Evolutionary conservation across 1,140 invertebrate species (phyloP).

Genomic region (Drosophila leontia): DNA sequence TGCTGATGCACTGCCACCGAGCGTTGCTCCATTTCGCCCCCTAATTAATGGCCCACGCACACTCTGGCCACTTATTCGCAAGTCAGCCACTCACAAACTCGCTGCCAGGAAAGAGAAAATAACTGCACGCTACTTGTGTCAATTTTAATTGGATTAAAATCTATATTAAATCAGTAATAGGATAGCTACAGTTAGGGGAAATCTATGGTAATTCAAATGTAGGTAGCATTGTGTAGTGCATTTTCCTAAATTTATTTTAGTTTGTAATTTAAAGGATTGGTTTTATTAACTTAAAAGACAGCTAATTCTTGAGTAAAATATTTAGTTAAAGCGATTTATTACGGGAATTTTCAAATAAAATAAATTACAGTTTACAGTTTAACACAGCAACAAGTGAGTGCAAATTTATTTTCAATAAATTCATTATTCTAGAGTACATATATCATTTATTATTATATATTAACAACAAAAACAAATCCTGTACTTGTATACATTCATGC

Average conservation of each 20-base stretch:
- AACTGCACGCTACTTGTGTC: neutral
- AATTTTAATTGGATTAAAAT: slow-evolving; percentile 9
- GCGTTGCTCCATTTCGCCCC: neutral
- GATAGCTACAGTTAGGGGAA: neutral
- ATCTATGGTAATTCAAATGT: neutral
- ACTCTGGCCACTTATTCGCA: too few relatives aligned
- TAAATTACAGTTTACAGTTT: too few relatives aligned
- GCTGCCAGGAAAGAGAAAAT: neutral
- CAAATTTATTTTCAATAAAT: neutral
- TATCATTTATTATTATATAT: neutral
- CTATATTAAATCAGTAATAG: neutral
- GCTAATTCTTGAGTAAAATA: too few relatives aligned
- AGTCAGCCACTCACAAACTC: neutral
- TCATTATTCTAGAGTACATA: neutral
- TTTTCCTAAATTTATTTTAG: too few relatives aligned
- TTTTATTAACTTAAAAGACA: too few relatives aligned
- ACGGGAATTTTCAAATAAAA: too few relatives aligned
- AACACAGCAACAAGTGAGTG: too few relatives aligned
- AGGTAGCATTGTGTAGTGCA: too few relatives aligned
- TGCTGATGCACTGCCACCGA: neutral
- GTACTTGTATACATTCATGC: neutral
- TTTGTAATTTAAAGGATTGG: too few relatives aligned
- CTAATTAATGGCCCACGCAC: slow-evolving; percentile 21
- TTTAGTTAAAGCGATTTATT: too few relatives aligned
- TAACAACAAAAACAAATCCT: neutral